Evolutionary conservation across 2,113 vertebrate genomes (phyloP), one percentile per base, ranked within the genome.

Genomic region (Amblyopsis rosae): DNA sequence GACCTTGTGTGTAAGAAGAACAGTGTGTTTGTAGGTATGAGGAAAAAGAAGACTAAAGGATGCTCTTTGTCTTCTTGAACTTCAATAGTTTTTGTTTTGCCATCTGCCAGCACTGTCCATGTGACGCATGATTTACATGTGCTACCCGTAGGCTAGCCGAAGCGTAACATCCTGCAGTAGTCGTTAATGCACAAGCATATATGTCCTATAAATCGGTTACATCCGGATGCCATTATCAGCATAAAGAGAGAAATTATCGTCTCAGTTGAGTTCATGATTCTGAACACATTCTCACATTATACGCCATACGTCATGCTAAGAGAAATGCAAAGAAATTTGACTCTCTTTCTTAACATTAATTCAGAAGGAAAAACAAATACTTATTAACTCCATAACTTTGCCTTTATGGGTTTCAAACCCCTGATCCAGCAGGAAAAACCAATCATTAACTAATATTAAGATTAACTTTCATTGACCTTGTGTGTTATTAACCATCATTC

Each of bases 91-190:
- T 54, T 41, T n/a, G 57, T 54, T 46, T 57, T 41, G 58, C 68
- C 66, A 53, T 35, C 26, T 54, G 62, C 32, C 57, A 50, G 58
- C 17, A 10, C 26, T 53, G 59, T 67, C 32, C 62, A 64, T 9
- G 61, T 71, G 70, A 70, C 3, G 48, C 62, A 69, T 77, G 67
- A 83, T 76, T 61, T 79, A 82, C 59, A 32, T 62, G 26, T 26
- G 26, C 26, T 26, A 2, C 47, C 63, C 33, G 47, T 10, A 16
- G 66, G 64, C 60, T 16, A 67, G 15, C 15, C 63, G 45, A 81
- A 78, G 69, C 51, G 69, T 58, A 78, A 60, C 54, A 26, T 63
- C 65, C 65, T 59, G 54, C n/a, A 63, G 82, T 69, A 59, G 49
- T 73, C 77, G 69, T 61, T 77, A 72, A 26, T 26, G 26, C 26